These are phyloP conservation scores for Paracentrotus lividus DNA, from an alignment of 53 echinoderm and acorn worm species.

Conservation along the genomic window DNA sequence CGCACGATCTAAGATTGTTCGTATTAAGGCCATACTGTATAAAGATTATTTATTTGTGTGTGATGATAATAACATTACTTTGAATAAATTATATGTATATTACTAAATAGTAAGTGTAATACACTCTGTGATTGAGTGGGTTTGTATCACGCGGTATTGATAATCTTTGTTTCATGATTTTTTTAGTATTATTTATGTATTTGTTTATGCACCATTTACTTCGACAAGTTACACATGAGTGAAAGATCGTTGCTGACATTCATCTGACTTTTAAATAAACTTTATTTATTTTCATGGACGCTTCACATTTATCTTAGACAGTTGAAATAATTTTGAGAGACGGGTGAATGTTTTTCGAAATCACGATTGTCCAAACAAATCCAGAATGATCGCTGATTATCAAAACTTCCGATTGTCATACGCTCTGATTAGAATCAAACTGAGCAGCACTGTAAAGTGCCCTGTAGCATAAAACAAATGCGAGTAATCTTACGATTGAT, in stretches of 20 bases:
- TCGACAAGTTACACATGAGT: background rate
- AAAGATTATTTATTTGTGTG: too few species aligned
- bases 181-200: too few species aligned
- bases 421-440: background rate
- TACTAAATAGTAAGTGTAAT: too few species aligned
- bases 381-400: background rate
- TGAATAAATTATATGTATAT: too few species aligned
- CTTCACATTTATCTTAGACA: background rate
- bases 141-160: too few species aligned
- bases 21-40: too few species aligned
- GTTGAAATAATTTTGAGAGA: background rate
- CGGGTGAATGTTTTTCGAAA: background rate
- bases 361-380: conserved; percentile 17
- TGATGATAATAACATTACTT: too few species aligned
- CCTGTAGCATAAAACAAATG: too few species aligned
- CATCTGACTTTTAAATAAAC: background rate
- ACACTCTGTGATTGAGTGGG: too few species aligned
- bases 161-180: too few species aligned
- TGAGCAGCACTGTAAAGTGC: background rate
- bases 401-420: background rate
- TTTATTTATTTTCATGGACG: background rate
- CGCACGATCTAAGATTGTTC: background rate
- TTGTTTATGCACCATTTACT: too few species aligned
- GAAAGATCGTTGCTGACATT: background rate
- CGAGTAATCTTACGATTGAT: too few species aligned